A percentile compares a stretch with the other conserved stretches of the same genome.
These are phyloP conservation scores for Ophraella communa DNA, from an alignment of 2,888 invertebrate species.

Conservation along the genomic window DNA sequence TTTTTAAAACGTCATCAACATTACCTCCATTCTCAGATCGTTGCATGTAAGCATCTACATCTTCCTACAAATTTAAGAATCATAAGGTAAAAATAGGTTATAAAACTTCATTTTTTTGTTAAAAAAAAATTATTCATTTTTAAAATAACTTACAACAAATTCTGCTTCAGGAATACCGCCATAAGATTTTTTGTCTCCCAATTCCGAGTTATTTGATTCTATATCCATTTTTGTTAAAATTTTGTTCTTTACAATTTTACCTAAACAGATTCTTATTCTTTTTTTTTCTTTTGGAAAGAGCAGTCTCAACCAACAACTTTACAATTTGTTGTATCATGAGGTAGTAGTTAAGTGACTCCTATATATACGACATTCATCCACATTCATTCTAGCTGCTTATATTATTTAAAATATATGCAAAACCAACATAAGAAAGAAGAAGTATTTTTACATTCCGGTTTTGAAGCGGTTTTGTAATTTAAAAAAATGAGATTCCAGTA, in stretches of 20 bases:
- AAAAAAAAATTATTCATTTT: constrained; percentile 11
- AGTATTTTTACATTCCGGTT: too few species aligned
- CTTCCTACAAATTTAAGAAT: constrained; percentile 70
- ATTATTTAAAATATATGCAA: too few species aligned
- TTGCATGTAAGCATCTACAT: constrained; percentile 93
- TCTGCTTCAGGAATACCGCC: constrained; percentile 88
- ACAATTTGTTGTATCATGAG: too few species aligned
- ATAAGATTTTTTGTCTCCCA: constrained; percentile 67
- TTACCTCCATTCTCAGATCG: constrained; percentile 80
- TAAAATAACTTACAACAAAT: constrained; percentile 75
- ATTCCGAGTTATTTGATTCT: constrained; percentile 36
- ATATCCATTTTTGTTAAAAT: constrained; percentile 21
- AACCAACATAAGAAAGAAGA: too few species aligned
- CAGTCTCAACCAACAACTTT: too few species aligned
- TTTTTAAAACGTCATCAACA: constrained; percentile 84
- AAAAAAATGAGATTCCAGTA: too few species aligned
- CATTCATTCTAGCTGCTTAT: too few species aligned
- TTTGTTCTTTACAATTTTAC: too few species aligned
- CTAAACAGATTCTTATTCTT: too few species aligned
- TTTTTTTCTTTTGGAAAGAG: too few species aligned
- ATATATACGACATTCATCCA: too few species aligned
- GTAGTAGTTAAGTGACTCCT: too few species aligned
- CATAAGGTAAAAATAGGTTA: constrained; percentile 36
- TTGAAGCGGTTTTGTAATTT: background rate
- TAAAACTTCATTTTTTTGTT: constrained; percentile 33